Conservation (phyloP, 2,113 vertebrate species). For the Chaetodon auriga region DNA sequence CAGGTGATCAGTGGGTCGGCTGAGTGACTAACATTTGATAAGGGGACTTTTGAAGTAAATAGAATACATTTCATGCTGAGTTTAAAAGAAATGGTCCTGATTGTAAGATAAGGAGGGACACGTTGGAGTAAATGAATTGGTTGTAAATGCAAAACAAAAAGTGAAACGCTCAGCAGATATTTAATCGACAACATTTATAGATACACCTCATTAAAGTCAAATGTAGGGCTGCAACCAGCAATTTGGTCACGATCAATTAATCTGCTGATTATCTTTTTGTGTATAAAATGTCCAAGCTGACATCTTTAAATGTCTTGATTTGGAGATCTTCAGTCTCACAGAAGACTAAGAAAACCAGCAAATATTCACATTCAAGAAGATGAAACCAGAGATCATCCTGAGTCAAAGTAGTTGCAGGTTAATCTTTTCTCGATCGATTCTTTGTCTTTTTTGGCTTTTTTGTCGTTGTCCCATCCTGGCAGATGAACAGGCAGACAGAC, state of each 20-base stretch:
- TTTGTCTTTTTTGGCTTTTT: background rate
- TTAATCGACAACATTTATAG: background rate
- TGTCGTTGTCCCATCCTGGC: too few relatives aligned
- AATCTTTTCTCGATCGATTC: too few relatives aligned
- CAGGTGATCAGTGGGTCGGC: constrained; percentile 60
- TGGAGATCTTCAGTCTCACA: background rate
- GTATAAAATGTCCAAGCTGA: background rate
- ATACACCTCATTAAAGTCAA: background rate
- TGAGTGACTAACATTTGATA: background rate
- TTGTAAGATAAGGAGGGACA: background rate
- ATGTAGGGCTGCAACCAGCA: background rate
- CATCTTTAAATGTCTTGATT: background rate
- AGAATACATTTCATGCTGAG: background rate
- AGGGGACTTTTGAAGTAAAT: background rate
- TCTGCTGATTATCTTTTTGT: background rate
- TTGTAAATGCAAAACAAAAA: background rate
- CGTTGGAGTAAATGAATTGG: background rate
- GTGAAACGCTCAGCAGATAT: background rate
- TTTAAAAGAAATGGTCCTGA: background rate
- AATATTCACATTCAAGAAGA: too few relatives aligned
- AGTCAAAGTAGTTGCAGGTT: too few relatives aligned
- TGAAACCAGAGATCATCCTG: too few relatives aligned
- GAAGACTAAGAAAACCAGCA: too few relatives aligned
- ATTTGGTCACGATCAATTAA: background rate
- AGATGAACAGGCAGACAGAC: too few relatives aligned